Evolutionary conservation across 1,140 invertebrate genomes (phyloP).

Genomic region (Cheumatopsyche charites): DNA sequence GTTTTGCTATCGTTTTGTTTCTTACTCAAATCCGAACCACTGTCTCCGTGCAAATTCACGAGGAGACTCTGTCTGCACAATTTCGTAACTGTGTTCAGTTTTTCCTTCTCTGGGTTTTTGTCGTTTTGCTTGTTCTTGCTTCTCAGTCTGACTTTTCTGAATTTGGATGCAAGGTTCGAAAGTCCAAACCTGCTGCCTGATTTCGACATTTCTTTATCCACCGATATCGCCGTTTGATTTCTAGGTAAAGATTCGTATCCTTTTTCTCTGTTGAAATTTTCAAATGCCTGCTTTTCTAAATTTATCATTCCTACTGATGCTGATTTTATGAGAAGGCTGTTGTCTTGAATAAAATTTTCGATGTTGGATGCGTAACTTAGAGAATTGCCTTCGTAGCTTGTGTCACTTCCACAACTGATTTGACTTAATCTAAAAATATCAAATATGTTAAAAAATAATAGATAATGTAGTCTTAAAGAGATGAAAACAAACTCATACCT

Average conservation of each 20-base stretch:
- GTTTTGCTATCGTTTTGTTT: slow-evolving; percentile 15
- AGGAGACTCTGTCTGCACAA: slow-evolving; percentile 72
- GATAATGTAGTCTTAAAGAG: too few relatives aligned
- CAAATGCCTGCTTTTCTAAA: slow-evolving; percentile 64
- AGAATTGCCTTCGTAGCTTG: slow-evolving; percentile 54
- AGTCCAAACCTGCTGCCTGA: slow-evolving; percentile 61
- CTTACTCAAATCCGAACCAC: slow-evolving; percentile 23
- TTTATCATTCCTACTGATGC: slow-evolving; percentile 76
- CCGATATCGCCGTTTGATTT: slow-evolving; percentile 41
- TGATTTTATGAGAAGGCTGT: slow-evolving; percentile 65
- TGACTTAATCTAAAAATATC: slow-evolving; percentile 60
- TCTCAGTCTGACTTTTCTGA: slow-evolving; percentile 63
- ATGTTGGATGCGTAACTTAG: slow-evolving; percentile 44
- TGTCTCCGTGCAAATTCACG: slow-evolving; percentile 59
- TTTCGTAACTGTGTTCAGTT: slow-evolving; percentile 65
- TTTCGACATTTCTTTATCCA: slow-evolving; percentile 48
- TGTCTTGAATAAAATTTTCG: slow-evolving; percentile 48
- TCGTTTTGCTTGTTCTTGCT: slow-evolving; percentile 54
- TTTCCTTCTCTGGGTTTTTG: slow-evolving; percentile 51
- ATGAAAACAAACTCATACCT: slow-evolving; percentile 36
- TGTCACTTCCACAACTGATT: slow-evolving; percentile 65
- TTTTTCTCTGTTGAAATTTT: slow-evolving; percentile 55
- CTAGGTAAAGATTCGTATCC: slow-evolving; percentile 46
- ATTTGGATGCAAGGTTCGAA: slow-evolving; percentile 68
- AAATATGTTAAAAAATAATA: too few relatives aligned